A percentile compares a stretch with the other conserved stretches of the same genome.
Evolutionary conservation across 2,113 vertebrate genomes (phyloP).

Genomic region (Mirza zaza): DNA sequence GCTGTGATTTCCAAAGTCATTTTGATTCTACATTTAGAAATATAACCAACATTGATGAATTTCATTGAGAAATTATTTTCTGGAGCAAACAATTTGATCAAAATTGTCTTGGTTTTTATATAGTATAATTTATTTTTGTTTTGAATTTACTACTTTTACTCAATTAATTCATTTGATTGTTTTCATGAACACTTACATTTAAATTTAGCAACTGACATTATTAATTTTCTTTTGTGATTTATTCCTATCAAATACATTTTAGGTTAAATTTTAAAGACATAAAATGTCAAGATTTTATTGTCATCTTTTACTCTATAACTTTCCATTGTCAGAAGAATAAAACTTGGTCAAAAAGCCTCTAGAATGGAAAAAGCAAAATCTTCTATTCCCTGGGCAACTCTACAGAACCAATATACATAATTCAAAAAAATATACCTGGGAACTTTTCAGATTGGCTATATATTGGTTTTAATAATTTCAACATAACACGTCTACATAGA

Average conservation of each 20-base stretch:
- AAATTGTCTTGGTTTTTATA: constrained; percentile 1
- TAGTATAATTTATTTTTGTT: not conserved
- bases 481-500: not conserved
- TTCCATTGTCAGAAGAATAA: not conserved
- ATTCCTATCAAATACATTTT: not conserved
- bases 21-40: constrained; percentile 43
- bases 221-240: not conserved
- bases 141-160: constrained; percentile 1
- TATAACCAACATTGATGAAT: constrained; percentile 19
- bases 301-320: constrained; percentile 45
- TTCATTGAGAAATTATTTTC: constrained; percentile 41
- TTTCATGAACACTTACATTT: constrained; percentile 5
- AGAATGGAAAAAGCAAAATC: constrained; percentile 9
- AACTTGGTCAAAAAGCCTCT: not conserved
- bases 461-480: constrained; percentile 35
- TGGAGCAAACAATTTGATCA: constrained; percentile 32
- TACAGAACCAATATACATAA: not conserved
- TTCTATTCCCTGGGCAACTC: not conserved
- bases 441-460: constrained; percentile 8
- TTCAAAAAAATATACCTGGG: constrained; percentile 19
- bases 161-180: not conserved
- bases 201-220: not conserved
- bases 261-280: constrained; percentile 47
- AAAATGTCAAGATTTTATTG: constrained; percentile 45
- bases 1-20: not conserved